phyloP scores from a whole-genome alignment of 1,140 invertebrate genomes.

The Pentalonia nigronervosa region DNA sequence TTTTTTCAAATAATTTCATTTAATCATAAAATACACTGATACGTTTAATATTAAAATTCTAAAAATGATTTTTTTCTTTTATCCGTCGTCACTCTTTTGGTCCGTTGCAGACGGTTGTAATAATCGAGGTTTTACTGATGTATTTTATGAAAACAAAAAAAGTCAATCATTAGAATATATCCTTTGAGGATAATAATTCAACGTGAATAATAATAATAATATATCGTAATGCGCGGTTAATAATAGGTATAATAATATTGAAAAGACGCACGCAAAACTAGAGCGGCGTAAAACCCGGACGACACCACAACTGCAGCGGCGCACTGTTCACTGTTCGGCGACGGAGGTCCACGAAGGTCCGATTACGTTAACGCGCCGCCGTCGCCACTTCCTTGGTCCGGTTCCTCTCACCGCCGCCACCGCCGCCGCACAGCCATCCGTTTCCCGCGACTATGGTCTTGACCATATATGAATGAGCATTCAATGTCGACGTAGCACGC shows the following conservation, averaged over 20 bases:
- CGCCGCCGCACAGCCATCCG: not conserved
- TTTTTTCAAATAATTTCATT: too few relatives aligned
- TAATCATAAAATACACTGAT: too few relatives aligned
- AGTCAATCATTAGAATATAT: not conserved
- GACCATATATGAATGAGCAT: conserved; percentile 55
- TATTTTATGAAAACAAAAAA: not conserved
- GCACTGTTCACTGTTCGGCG: not conserved
- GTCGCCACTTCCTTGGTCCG: conserved; percentile 43
- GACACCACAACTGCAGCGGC: not conserved
- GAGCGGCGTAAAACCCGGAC: not conserved
- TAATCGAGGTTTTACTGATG: too few relatives aligned
- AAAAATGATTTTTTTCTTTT: too few relatives aligned
- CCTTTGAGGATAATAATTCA: too few relatives aligned
- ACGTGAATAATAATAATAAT: not conserved
- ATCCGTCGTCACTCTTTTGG: too few relatives aligned
- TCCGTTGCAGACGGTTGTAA: too few relatives aligned
- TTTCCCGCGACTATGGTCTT: conserved; percentile 36
- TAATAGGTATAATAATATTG: not conserved
- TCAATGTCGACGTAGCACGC: conserved; percentile 9
- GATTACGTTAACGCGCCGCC: too few relatives aligned
- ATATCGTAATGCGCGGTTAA: not conserved
- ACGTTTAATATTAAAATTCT: too few relatives aligned
- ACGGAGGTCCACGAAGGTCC: not conserved
- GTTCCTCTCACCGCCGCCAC: conserved; percentile 32
- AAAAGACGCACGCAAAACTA: not conserved